Evolutionary conservation across 1,140 invertebrate genomes (phyloP), one percentile per base, ranked within the genome.

Genomic region (Drosophila grimshawi): DNA sequence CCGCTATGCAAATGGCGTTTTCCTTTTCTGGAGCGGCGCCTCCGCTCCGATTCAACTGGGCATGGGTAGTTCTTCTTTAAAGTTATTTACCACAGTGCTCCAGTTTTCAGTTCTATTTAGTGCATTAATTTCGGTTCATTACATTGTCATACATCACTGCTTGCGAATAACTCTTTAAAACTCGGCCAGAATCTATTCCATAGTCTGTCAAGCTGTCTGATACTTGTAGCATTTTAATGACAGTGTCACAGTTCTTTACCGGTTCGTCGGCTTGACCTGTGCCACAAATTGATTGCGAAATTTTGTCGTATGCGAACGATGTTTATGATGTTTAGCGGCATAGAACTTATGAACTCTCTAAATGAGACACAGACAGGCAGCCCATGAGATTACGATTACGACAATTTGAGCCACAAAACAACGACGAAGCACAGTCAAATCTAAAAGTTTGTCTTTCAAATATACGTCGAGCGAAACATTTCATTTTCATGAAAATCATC

Each of bases 111-210:
- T 86, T 78, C 75, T 60, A 80, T 85, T 85, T 74, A 80, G 77
- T 77, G 66, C 80, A 78, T 76, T 81, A 89, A 89, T 81, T 78
- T 89, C 75, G 85, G 74, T 89, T 90, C 75, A 89, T 89, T 89
- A 89, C 81, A 81, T 73, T 76, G 86, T 90, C 85, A 89, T 74
- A 89, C 80, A 71, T 81, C 71, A 90, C 65, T 56, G 80, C 80
- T 64, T 77, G 65, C 43, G 51, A 48, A 48, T 45, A 51, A n/a
- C 32, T 49, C 11, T 41, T 41, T 52, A 65, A 57, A 83, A 69
- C 49, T 75, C 56, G 46, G 43, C 7, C 63, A 49, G 29, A 49
- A 39, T 56, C 43, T 29, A 60, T 19, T 19, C n/a, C n/a, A n/a
- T n/a, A n/a, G 19, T 19, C 19, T 19, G 19, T 19, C 43, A 35